Base-by-base conservation (phyloP, 2,797 vertebrate species). In the Nothura maculosa region DNA sequence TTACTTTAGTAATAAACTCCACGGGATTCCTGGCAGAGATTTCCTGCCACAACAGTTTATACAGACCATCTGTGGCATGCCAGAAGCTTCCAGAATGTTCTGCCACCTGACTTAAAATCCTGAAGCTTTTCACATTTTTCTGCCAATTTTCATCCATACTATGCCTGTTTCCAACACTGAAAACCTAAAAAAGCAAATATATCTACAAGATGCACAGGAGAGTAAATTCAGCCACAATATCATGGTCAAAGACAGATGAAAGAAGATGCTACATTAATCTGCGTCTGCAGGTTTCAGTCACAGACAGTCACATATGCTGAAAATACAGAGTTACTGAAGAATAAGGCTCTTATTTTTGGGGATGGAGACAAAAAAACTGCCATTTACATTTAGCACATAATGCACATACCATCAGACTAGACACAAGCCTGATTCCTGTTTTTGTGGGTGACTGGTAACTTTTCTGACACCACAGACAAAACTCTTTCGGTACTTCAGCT, bases 41-140 rank as follows among this genome's bases (percentile, higher is more conserved):
- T 82, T 82, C 89, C 94, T 96, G 92, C 95, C 97, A 97, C 95
- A 94, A 97, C 97, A 97, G 95, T 97, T 97, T 97, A 96, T 94
- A 94, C 45, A 87, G 1, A 94, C 97, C 97, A 98, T 97, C 98
- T 98, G 97, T 97, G 74, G 95, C 91, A 93, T 97, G 90, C 94
- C 96, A 97, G 96, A 96, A 97, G 96, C 96, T 97, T 97, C 96
- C 97, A 97, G 96, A 96, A 97, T 96, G 97, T 92, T 95, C 97
- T 95, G 96, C 96, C 97, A 97, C 97, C 97, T 98, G 96, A 98
- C 93, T 97, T 92, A 83, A 95, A 96, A 93, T 96, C 96, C 96
- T 97, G 89, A 93, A 95, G 95, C 93, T 97, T 97, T 97, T 97
- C 96, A 92, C 77, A 42, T 92, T 85, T 90, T 96, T 96, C 92